Evolutionary conservation across 2,888 invertebrate genomes (phyloP).

Genomic region (Galerucella nymphaeae): DNA sequence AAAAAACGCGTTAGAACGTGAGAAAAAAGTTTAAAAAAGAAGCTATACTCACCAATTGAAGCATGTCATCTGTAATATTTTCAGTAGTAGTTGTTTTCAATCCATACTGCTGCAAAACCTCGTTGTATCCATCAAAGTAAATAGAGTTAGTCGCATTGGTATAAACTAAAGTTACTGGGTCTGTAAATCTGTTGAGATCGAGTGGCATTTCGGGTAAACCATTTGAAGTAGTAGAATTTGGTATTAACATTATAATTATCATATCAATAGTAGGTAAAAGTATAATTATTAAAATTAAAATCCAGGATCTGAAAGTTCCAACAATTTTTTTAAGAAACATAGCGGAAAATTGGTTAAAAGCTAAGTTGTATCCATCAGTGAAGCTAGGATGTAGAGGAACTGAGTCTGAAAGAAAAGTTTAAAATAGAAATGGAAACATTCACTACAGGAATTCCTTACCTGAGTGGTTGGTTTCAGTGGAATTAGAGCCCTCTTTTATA

Average conservation of each 20-base stretch:
- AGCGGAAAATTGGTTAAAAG: slow-evolving; percentile 58
- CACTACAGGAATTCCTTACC: background rate
- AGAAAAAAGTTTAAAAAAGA: no score
- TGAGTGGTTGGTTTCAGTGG: background rate
- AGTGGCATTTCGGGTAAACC: slow-evolving; percentile 69
- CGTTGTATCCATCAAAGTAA: slow-evolving; percentile 29
- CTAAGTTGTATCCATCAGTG: slow-evolving; percentile 23
- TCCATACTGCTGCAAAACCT: slow-evolving; percentile 53
- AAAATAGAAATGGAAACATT: background rate
- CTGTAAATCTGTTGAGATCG: slow-evolving; percentile 65
- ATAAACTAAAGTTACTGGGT: slow-evolving; percentile 59
- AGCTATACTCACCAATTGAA: slow-evolving; percentile 49
- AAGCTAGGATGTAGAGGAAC: slow-evolving; percentile 16
- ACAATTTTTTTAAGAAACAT: slow-evolving; percentile 62
- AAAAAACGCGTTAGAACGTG: no score
- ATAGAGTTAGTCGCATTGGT: slow-evolving; percentile 51
- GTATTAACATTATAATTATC: slow-evolving; percentile 71
- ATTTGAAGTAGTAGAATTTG: slow-evolving; percentile 39
- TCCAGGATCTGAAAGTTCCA: slow-evolving; percentile 72
- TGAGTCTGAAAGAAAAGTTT: slow-evolving; percentile 7
- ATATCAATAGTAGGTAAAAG: slow-evolving; percentile 75
- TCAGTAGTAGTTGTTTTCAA: background rate
- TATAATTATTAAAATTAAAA: slow-evolving; percentile 74
- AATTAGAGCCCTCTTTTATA: background rate
- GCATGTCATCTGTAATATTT: slow-evolving; percentile 32